Base-by-base conservation (phyloP, 2,797 vertebrate species). In the Acanthurus leucopareius region DNA sequence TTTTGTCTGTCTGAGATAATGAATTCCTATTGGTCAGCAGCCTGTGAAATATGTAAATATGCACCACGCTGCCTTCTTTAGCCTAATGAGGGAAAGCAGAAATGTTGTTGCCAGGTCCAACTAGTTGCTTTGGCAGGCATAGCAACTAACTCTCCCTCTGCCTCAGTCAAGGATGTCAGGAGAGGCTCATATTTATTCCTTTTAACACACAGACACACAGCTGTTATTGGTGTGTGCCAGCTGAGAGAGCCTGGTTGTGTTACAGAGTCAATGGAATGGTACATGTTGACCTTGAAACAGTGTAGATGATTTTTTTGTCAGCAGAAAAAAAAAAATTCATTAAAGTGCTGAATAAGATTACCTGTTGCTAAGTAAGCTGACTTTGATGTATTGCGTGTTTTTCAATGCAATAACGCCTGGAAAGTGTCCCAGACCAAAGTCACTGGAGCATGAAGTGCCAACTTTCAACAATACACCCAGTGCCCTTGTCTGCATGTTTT, bases 41-140 rank as follows among this genome's bases (percentile, higher is more conserved):
- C 75, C 68, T 78, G 57, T 86, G 78, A 88, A 88, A 86, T 74
- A 83, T 85, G 80, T 72, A 83, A 88, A 88, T 83, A 59, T 64
- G 35, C 35, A 48, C 22, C 73, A 28, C 11, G 32, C 53, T 70
- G 78, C 51, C 7, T 62, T 51, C 60, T 67, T 19, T 61, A n/a
- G 67, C 56, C 16, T 14, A 53, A 45, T 57, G 68, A 35, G 4
- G 68, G 19, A 63, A 69, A 51, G 69, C 45, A 52, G 65, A 52
- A 10, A 13, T 42, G 38, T 58, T 49, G 65, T 82, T 85, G 68
- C 83, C 70, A 87, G 51, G 52, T 70, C 75, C 73, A 83, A 83
- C 79, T 67, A 19, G 64, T 75, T 4, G 10, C 64, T 78, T 56
- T 49, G 47, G 82, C 57, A 32, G 69, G 22, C 54, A 70, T 82